Conservation (phyloP, 2,888 invertebrate species). For the Ptycholaimellus sp. region DNA sequence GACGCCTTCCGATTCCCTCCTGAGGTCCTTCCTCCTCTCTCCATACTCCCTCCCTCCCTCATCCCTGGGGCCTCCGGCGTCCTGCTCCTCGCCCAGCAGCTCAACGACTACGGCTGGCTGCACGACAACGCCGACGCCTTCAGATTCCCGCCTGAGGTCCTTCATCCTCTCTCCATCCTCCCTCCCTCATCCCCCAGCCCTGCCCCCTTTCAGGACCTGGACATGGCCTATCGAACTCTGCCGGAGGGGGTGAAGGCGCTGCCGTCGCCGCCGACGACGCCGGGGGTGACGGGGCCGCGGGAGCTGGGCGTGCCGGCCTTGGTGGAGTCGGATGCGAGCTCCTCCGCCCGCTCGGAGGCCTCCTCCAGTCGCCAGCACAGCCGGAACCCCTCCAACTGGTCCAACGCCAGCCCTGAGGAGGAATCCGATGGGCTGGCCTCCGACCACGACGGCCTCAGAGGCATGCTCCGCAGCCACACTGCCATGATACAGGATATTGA, state of each 20-base stretch:
- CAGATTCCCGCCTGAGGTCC: slow-evolving; percentile 6
- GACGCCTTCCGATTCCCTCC: too few relatives aligned
- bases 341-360: slow-evolving; percentile 9
- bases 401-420: too few relatives aligned
- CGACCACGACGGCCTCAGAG: slow-evolving; percentile 11
- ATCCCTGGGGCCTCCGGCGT: slow-evolving; percentile 13
- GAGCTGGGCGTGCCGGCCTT: too few relatives aligned
- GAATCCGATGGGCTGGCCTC: slow-evolving; percentile 5
- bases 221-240: slow-evolving; percentile 10
- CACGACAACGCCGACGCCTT: slow-evolving; percentile 1
- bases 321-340: too few relatives aligned
- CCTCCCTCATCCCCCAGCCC: too few relatives aligned
- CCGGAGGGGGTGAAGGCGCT: slow-evolving; percentile 9
- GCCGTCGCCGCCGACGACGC: slow-evolving; percentile 6
- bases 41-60: too few relatives aligned
- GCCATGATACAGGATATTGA: slow-evolving; percentile 12
- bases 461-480: slow-evolving; percentile 13
- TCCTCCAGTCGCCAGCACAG: too few relatives aligned
- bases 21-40: too few relatives aligned
- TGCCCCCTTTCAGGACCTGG: too few relatives aligned
- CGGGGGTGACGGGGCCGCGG: too few relatives aligned
- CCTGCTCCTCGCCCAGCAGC: slow-evolving; percentile 18
- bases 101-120: slow-evolving; percentile 12
- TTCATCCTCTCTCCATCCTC: too few relatives aligned
- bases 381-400: too few relatives aligned